Percentiles rank a stretch among this genome's conserved stretches.
Conservation (phyloP, 2,113 vertebrate species). For the Takifugu flavidus region DNA sequence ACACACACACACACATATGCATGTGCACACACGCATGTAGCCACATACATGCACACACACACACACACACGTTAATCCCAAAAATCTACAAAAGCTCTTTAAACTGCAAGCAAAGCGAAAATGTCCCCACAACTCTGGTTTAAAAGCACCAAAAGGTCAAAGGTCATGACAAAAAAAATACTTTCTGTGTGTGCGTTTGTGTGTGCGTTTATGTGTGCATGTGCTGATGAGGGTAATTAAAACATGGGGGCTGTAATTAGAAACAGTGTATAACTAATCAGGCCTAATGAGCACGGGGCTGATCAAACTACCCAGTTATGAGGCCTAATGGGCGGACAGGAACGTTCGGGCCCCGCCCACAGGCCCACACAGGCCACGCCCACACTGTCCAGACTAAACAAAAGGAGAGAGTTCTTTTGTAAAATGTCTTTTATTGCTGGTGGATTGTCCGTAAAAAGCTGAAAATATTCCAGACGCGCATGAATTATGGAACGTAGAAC, state of each 20-base stretch:
- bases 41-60: conserved; percentile 1
- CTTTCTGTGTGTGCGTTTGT: background rate
- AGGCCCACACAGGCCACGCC: conserved; percentile 2
- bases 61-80: conserved; percentile 4
- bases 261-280: conserved; percentile 73
- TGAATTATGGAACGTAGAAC: conserved; percentile 66
- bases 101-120: background rate
- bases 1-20: conserved; percentile 30
- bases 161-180: conserved; percentile 16
- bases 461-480: conserved; percentile 32
- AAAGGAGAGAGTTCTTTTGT: background rate
- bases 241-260: conserved; percentile 72
- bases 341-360: background rate
- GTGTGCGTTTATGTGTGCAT: background rate
- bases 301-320: conserved; percentile 65
- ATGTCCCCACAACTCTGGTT: background rate
- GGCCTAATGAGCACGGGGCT: conserved; percentile 64
- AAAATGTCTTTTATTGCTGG: background rate
- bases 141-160: conserved; percentile 30
- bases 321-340: conserved; percentile 51
- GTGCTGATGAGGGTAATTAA: conserved; percentile 67
- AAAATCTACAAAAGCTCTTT: background rate
- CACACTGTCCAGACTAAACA: background rate
- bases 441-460: background rate
- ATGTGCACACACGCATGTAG: conserved; percentile 19